phyloP scores from a whole-genome alignment of 30 jellyfish, hydroid and myxozoan genomes.

The Pseudorhiza aurosa region DNA sequence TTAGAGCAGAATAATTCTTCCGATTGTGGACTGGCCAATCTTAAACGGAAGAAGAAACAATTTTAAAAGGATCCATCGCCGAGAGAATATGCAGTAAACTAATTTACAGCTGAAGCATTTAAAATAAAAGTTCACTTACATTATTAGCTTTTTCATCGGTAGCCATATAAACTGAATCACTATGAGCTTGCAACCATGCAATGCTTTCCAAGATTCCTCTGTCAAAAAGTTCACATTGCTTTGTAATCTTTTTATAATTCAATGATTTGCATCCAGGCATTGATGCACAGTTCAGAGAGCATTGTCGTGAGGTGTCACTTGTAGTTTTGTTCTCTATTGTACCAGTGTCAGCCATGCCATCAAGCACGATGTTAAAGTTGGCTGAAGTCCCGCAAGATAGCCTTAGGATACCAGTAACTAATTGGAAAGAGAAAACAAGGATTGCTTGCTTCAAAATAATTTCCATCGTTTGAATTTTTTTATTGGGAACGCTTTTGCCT shows the following conservation, averaged over 20 bases:
- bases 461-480: too few relatives aligned
- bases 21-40: too few relatives aligned
- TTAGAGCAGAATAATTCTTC: too few relatives aligned
- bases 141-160: slow-evolving; percentile 3
- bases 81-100: too few relatives aligned
- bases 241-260: slow-evolving; percentile 2
- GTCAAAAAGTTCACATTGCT: slow-evolving; percentile 11
- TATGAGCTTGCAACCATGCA: not conserved
- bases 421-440: too few relatives aligned
- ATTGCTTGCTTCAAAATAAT: too few relatives aligned
- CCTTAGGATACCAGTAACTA: not conserved
- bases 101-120: too few relatives aligned
- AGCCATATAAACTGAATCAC: slow-evolving; percentile 32
- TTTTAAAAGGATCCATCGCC: too few relatives aligned
- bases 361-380: slow-evolving; percentile 1
- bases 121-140: too few relatives aligned
- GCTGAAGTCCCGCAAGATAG: slow-evolving; percentile 26
- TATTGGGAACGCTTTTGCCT: too few relatives aligned
- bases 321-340: not conserved
- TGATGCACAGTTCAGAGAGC: slow-evolving; percentile 23
- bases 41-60: too few relatives aligned
- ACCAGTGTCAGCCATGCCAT: slow-evolving; percentile 16
- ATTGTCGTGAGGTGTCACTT: not conserved
- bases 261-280: slow-evolving; percentile 13
- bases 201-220: slow-evolving; percentile 11